Evolutionary conservation across 2,113 vertebrate genomes (phyloP), one percentile per base, ranked within the genome.

Genomic region (Aegypius monachus): DNA sequence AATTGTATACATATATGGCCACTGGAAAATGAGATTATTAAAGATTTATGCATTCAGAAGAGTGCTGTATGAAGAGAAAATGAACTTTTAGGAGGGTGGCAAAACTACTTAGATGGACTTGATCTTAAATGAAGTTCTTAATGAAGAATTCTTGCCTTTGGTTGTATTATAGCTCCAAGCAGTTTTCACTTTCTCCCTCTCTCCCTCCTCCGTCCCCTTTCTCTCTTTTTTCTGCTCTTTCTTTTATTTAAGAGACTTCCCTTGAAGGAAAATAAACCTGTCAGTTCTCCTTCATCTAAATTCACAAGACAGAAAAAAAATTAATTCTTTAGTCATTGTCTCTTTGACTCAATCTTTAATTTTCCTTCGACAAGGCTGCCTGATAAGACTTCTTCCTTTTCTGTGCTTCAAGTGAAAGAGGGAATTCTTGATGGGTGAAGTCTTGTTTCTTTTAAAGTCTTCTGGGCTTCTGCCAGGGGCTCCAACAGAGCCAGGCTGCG

Each of bases 121-220:
- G 70, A 56, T 62, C 36, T 81, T 53, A 91, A 91, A 93, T 65
- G 17, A 56, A 88, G 74, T 26, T 61, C 71, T 83, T 83, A 45
- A 92, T 78, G 93, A 93, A 86, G 85, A 93, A 81, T 77, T 55
- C 74, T 79, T 90, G 81, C 85, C 78, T 68, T 70, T 38, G 78
- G 66, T 29, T 6, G 5, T 63, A n/a, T 48, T 31, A 43, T 5
- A 61, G 85, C 92, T 90, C 81, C 42, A 6, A 94, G 92, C 62
- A 59, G 19, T 91, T 93, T 93, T 68, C 40, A 53, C 75, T 88
- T 88, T 70, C 19, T 63, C n/a, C 48, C 66, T 31, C 73, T 50
- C 70, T 13, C 47, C 66, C 48, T 82, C 45, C 66, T 71, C 48
- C 56, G 17, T 42, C 43, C 7, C 31, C 15, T 61, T 67, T 52